Percentiles rank a stretch among this genome's conserved stretches.
These are phyloP conservation scores for Erythrolamprus reginae DNA, from an alignment of 2,113 vertebrate genomes.

Conservation along the genomic window DNA sequence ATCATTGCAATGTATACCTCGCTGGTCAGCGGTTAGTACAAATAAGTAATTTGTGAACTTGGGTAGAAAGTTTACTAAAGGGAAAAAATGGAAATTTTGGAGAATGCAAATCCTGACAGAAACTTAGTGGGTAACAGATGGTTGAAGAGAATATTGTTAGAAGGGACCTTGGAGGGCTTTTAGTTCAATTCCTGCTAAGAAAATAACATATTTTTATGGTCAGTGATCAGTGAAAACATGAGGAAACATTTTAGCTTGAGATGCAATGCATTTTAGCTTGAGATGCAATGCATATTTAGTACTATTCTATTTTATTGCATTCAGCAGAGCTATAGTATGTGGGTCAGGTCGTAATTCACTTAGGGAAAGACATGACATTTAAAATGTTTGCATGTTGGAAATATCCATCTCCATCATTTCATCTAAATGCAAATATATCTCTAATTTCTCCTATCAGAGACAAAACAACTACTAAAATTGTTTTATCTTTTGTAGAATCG, in stretches of 20 bases:
- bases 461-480: not conserved
- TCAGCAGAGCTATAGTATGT: not conserved
- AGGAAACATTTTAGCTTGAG: not conserved
- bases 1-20: not conserved
- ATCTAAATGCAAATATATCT: not conserved
- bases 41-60: not conserved
- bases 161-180: not conserved
- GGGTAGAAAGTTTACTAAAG: not conserved
- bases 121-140: not conserved
- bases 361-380: not conserved
- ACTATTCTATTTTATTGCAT: not conserved
- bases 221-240: not conserved
- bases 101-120: not conserved
- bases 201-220: not conserved
- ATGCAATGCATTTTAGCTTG: not conserved
- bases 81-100: not conserved
- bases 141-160: not conserved
- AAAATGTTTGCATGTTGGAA: not conserved
- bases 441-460: no score
- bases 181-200: not conserved
- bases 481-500: conserved; percentile 42
- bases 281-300: not conserved
- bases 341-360: not conserved
- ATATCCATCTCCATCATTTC: not conserved
- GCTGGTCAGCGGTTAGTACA: not conserved